Conservation (phyloP, 2,888 invertebrate genomes). For the Ashinkailepas kermadecensis region DNA sequence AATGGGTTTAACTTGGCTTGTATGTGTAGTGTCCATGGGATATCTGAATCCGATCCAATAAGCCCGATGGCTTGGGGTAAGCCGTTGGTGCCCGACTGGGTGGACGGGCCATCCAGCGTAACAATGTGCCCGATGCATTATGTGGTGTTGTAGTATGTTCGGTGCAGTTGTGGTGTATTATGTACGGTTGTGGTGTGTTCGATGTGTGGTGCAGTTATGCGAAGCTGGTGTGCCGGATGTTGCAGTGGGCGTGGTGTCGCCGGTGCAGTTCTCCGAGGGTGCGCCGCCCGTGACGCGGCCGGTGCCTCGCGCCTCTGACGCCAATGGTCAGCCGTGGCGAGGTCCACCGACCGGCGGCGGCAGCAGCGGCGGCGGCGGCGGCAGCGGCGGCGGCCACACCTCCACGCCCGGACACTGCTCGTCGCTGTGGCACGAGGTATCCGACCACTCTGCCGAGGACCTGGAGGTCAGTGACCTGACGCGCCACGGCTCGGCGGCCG, state of each 20-base stretch:
- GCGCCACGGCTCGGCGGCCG: neutral
- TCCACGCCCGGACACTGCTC: neutral
- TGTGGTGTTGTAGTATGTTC: too few relatives aligned
- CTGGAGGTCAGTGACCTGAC: conserved; percentile 18
- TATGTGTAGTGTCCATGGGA: too few relatives aligned
- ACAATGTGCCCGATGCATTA: too few relatives aligned
- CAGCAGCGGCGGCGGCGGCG: neutral
- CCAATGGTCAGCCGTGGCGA: neutral
- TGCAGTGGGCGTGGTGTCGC: conserved; percentile 12
- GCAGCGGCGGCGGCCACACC: neutral
- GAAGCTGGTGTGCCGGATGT: neutral
- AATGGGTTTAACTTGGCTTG: too few relatives aligned
- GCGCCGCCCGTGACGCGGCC: conserved; percentile 16
- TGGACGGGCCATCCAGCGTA: too few relatives aligned
- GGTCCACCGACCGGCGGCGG: neutral
- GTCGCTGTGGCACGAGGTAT: neutral
- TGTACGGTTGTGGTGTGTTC: too few relatives aligned
- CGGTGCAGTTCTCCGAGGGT: conserved; percentile 9
- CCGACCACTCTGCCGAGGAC: conserved; percentile 12
- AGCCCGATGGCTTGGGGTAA: too few relatives aligned
- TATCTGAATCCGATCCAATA: too few relatives aligned
- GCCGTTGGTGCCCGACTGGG: too few relatives aligned
- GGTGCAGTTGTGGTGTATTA: too few relatives aligned
- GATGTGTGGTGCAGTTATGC: too few relatives aligned
- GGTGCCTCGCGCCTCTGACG: neutral